Conservation (phyloP, 2,113 vertebrate species). For the Petromus typicus region DNA sequence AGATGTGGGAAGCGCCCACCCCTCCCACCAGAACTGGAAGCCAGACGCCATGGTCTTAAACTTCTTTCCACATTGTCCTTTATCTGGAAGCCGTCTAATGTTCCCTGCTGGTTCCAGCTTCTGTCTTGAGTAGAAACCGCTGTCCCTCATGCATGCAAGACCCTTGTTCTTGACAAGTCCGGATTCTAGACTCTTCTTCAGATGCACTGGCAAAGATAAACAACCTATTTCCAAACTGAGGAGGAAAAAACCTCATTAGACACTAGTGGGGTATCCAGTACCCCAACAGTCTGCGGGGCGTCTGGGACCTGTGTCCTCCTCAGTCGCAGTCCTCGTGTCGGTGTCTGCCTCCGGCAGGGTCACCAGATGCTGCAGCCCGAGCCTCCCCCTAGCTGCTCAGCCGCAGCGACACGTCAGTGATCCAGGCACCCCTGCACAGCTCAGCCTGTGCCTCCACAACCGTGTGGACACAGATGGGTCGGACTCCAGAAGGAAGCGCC, state of each 20-base stretch:
- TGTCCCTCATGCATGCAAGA: not conserved
- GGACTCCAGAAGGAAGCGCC: not conserved
- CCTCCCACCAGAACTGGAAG: not conserved
- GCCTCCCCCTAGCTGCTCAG: not conserved
- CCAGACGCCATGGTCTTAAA: not conserved
- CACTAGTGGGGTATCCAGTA: not conserved
- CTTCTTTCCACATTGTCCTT: not conserved
- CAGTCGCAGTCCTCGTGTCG: not conserved
- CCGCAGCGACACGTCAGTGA: no score
- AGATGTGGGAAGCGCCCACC: not conserved
- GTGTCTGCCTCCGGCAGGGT: not conserved
- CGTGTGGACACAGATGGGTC: no score
- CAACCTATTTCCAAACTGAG: not conserved
- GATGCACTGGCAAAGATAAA: not conserved
- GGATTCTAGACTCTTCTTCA: not conserved
- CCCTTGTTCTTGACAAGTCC: not conserved
- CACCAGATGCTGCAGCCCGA: not conserved
- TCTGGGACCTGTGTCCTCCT: not conserved
- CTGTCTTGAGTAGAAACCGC: not conserved
- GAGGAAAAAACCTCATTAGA: not conserved
- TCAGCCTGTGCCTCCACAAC: no score
- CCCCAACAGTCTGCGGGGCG: not conserved
- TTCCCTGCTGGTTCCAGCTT: not conserved
- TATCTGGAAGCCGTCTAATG: not conserved
- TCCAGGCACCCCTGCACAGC: no score